phyloP scores from a whole-genome alignment of 1,140 invertebrate genomes.

The Saccostrea cuccullata region DNA sequence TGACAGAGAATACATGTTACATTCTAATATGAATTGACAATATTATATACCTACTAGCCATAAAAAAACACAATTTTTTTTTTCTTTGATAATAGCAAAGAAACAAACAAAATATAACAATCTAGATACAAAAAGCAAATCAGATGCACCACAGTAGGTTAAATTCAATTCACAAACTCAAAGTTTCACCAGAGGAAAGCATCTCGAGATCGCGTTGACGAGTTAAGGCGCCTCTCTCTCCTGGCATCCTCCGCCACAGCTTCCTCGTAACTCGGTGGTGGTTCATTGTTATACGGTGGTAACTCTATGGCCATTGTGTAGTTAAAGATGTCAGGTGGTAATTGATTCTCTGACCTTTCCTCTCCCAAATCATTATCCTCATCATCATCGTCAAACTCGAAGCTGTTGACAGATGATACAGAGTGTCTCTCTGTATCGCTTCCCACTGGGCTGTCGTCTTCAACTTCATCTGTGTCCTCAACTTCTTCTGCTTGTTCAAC shows the following conservation, averaged over 20 bases:
- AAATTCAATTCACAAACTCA: neutral
- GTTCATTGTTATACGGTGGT: constrained; percentile 60
- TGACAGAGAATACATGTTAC: too few relatives aligned
- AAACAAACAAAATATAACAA: neutral
- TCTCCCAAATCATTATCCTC: neutral
- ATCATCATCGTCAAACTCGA: neutral
- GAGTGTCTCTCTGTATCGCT: constrained; percentile 37
- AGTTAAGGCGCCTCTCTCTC: neutral
- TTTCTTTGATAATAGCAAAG: neutral
- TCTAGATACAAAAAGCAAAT: neutral
- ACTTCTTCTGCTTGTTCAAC: neutral
- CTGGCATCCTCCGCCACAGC: constrained; percentile 46
- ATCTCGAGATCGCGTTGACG: neutral
- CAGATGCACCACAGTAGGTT: neutral
- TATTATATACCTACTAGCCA: neutral
- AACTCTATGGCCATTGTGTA: constrained; percentile 48
- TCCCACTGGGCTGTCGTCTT: constrained; percentile 49
- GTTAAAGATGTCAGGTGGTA: constrained; percentile 31
- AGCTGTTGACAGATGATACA: neutral
- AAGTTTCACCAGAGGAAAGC: constrained; percentile 38
- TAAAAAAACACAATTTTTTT: neutral
- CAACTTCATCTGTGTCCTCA: constrained; percentile 22
- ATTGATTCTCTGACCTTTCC: neutral
- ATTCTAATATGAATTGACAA: neutral
- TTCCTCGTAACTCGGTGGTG: constrained; percentile 63